Conservation (phyloP, 2,888 invertebrate genomes). For the Agonopterix subpropinquella region DNA sequence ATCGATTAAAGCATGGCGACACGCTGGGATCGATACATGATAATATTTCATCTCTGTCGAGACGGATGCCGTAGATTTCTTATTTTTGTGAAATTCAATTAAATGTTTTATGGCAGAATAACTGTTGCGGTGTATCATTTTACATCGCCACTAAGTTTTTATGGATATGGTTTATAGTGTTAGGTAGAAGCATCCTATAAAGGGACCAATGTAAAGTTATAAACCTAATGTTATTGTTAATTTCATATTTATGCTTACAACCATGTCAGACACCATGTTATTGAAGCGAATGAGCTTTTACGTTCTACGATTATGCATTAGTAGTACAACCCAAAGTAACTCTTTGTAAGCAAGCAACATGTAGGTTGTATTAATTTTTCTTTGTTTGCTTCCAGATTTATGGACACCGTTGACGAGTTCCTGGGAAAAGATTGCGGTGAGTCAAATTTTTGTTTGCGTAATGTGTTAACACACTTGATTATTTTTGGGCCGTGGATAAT, state of each 20-base stretch:
- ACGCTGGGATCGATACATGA: slow-evolving; percentile 72
- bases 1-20: slow-evolving; percentile 72
- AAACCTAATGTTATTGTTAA: slow-evolving; percentile 21
- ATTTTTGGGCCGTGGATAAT: slow-evolving; percentile 36
- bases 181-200: slow-evolving; percentile 30
- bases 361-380: slow-evolving; percentile 23
- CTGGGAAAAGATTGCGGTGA: slow-evolving; percentile 54
- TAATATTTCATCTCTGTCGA: slow-evolving; percentile 65
- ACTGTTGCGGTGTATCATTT: slow-evolving; percentile 56
- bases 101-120: slow-evolving; percentile 59
- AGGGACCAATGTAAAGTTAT: slow-evolving; percentile 35
- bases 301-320: background rate
- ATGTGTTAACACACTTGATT: slow-evolving; percentile 40
- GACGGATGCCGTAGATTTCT: slow-evolving; percentile 57
- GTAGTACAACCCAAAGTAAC: slow-evolving; percentile 7
- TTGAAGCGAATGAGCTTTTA: background rate
- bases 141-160: slow-evolving; percentile 51
- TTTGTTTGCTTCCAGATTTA: slow-evolving; percentile 62
- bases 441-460: slow-evolving; percentile 45
- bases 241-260: slow-evolving; percentile 1
- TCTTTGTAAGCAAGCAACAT: slow-evolving; percentile 10
- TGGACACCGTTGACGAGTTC: slow-evolving; percentile 54
- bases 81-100: slow-evolving; percentile 68
- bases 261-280: background rate
- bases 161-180: slow-evolving; percentile 30